A percentile compares a stretch with the other conserved stretches of the same genome.
Evolutionary conservation across 1,140 invertebrate species (phyloP).

Genomic region (Heliconius eleuchia): DNA sequence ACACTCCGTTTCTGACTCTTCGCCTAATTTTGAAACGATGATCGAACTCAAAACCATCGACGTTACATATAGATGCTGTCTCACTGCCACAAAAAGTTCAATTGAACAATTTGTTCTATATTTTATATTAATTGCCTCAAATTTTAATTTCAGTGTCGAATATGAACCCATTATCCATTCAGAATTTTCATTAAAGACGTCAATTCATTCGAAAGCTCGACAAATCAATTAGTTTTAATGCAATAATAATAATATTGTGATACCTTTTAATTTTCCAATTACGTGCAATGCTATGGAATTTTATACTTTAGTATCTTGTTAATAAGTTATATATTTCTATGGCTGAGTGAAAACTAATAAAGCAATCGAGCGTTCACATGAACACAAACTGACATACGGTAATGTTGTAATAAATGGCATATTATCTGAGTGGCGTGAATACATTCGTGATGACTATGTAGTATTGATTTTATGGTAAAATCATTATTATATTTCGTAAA

Average conservation of each 20-base stretch:
- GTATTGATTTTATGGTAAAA: background rate
- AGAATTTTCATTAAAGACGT: background rate
- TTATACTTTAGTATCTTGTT: background rate
- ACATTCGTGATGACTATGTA: background rate
- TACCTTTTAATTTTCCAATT: slow-evolving; percentile 15
- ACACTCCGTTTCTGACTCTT: background rate
- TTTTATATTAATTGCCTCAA: too few species aligned
- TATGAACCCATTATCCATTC: too few species aligned
- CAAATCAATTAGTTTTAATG: slow-evolving; percentile 15
- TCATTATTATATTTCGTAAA: background rate
- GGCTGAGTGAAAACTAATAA: background rate
- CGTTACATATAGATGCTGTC: too few species aligned
- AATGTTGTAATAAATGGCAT: slow-evolving; percentile 18
- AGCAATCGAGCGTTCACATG: slow-evolving; percentile 20
- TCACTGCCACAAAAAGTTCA: too few species aligned
- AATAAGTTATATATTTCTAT: background rate
- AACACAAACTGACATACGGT: slow-evolving; percentile 18
- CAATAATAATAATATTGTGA: slow-evolving; percentile 9
- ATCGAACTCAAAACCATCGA: too few species aligned
- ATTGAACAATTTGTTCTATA: too few species aligned
- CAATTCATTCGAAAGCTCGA: slow-evolving; percentile 6
- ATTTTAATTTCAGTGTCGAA: too few species aligned
- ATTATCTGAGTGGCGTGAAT: slow-evolving; percentile 20
- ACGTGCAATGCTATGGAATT: background rate
- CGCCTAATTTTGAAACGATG: background rate